phyloP scores from a whole-genome alignment of 2,888 invertebrate genomes.

The Morpho helenor region DNA sequence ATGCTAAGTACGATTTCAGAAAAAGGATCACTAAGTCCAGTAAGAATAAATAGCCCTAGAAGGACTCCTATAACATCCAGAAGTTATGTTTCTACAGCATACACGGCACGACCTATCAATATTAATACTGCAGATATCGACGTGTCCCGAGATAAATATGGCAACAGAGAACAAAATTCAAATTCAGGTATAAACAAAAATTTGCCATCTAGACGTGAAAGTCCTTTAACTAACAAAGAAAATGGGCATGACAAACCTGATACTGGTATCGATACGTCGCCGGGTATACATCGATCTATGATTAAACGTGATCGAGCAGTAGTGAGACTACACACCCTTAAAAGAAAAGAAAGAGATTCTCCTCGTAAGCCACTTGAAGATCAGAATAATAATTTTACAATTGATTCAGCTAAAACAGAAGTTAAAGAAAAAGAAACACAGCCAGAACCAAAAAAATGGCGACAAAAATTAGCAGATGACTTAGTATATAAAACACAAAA shows the following conservation, averaged over 20 bases:
- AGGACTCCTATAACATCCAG: slow-evolving; percentile 72
- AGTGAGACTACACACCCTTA: slow-evolving; percentile 85
- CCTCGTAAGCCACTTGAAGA: slow-evolving; percentile 51
- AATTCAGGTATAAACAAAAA: slow-evolving; percentile 27
- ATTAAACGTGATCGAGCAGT: slow-evolving; percentile 87
- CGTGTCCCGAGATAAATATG: slow-evolving; percentile 84
- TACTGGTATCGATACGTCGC: slow-evolving; percentile 64
- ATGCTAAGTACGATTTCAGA: slow-evolving; percentile 85
- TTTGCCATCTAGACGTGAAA: slow-evolving; percentile 34
- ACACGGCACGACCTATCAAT: slow-evolving; percentile 82
- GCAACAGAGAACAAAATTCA: slow-evolving; percentile 44
- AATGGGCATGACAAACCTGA: slow-evolving; percentile 65
- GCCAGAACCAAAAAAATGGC: slow-evolving; percentile 63
- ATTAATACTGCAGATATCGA: slow-evolving; percentile 93
- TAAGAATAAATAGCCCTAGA: slow-evolving; percentile 65
- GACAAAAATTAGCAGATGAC: slow-evolving; percentile 82
- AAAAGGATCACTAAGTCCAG: slow-evolving; percentile 54
- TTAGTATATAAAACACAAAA: slow-evolving; percentile 66
- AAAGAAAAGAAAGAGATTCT: slow-evolving; percentile 70
- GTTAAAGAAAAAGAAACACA: slow-evolving; percentile 27
- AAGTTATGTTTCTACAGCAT: slow-evolving; percentile 60
- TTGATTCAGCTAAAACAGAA: slow-evolving; percentile 18
- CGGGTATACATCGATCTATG: slow-evolving; percentile 68
- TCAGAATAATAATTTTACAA: slow-evolving; percentile 14
- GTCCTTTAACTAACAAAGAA: slow-evolving; percentile 48